Base-by-base conservation (phyloP, 1,140 invertebrate genomes). In the Chlorops oryzae region DNA sequence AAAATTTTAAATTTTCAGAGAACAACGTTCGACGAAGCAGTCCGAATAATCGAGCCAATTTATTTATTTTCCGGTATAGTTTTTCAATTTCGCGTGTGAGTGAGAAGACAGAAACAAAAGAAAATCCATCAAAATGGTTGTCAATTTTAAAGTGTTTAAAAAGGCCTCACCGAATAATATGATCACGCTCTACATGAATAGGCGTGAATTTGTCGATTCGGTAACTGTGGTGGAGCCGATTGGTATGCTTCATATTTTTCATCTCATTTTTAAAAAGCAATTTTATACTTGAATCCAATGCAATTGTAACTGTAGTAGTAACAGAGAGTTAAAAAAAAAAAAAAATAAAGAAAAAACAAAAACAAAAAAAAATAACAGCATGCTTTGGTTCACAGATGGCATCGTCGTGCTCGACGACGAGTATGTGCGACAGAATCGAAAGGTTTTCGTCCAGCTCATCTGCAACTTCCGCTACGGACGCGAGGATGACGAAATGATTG, bases 401-500 rank as follows among this genome's bases (percentile, higher is more conserved):
- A 91, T 98, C 18, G 79, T 98, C 6, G 77, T 96, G 0, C 73
- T 99, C 50, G 92, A 98, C 67, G 84, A 88, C 40, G 91, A 95
- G 50, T 98, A 98, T 72, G 77, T 95, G 27, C 85, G 85, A 47
- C 81, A 82, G 20, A 77, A 79, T 18, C 79, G 89, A 22, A 90
- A 90, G 72, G 81, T 99, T 17, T 98, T 88, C 77, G 93, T 90
- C 3, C 93, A 98, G 73, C 79, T 98, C 21, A 78, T 98, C 15
- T 96, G 94, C 72, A 94, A 91, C 32, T 99, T 99, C 74, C 86
- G 96, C 3, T 99, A 99, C 76, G 96, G 96, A 2, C 80, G 96
- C 24, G 96, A 99, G 74, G 93, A 99, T 70, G 89, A 98, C 67
- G 96, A 99, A 76, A 90, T 98, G 40, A 89, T 99, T 81, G 96